Evolutionary conservation across 2,113 vertebrate species (phyloP).

Genomic region (Siphamia tubifer): DNA sequence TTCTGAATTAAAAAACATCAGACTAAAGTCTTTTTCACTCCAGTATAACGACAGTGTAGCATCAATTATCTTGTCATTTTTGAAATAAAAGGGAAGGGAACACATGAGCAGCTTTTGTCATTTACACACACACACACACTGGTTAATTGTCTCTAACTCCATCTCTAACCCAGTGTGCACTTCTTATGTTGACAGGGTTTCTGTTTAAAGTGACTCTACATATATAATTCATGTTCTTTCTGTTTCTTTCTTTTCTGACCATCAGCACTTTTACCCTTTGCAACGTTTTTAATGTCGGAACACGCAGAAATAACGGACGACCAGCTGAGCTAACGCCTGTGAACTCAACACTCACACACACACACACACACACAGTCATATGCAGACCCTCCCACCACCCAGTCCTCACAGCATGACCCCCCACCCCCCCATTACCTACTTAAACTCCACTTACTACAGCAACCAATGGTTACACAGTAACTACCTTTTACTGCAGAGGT

Average conservation of each 20-base stretch:
- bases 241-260: constrained; percentile 69
- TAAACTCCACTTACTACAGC: too few species aligned
- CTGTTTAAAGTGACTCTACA: constrained; percentile 74
- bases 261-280: constrained; percentile 77
- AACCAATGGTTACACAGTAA: too few species aligned
- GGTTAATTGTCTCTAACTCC: constrained; percentile 48
- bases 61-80: constrained; percentile 18
- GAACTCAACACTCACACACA: not conserved
- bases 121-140: constrained; percentile 10
- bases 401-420: constrained; percentile 4
- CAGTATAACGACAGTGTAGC: not conserved
- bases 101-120: constrained; percentile 37
- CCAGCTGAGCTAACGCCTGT: constrained; percentile 15
- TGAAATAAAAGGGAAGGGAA: constrained; percentile 4
- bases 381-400: not conserved
- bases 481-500: too few species aligned
- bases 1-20: too few species aligned
- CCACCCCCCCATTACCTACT: not conserved
- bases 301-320: constrained; percentile 43
- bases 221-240: constrained; percentile 81
- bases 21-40: not conserved
- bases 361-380: not conserved
- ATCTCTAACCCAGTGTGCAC: constrained; percentile 49
- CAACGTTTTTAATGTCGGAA: constrained; percentile 61
- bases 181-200: constrained; percentile 73